phyloP scores from a whole-genome alignment of 2,797 vertebrate species.

The Coregonus sp. region DNA sequence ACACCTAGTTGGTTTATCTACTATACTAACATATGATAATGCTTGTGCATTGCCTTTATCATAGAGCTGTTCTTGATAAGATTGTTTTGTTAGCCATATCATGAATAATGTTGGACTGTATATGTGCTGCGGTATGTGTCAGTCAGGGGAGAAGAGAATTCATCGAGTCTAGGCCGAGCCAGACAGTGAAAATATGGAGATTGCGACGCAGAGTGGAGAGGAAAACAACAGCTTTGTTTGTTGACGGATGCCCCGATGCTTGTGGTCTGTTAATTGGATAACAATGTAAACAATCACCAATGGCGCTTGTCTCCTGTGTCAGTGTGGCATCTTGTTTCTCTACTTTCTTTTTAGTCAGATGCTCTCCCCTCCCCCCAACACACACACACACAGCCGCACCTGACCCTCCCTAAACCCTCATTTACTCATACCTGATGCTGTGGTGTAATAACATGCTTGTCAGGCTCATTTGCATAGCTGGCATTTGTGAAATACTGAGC shows the following conservation, averaged over 20 bases:
- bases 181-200: conserved; percentile 8
- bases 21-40: neutral
- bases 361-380: conserved; percentile 52
- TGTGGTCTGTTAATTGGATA: conserved; percentile 99
- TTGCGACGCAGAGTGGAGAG: conserved; percentile 80
- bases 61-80: neutral
- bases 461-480: conserved; percentile 77
- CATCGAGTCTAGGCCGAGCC: neutral
- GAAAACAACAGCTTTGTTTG: conserved; percentile 98
- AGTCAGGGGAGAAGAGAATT: neutral
- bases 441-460: conserved; percentile 76
- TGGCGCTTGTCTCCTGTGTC: conserved; percentile 87
- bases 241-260: conserved; percentile 97
- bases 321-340: conserved; percentile 84
- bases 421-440: conserved; percentile 79
- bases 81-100: neutral
- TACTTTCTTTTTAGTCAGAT: conserved; percentile 73
- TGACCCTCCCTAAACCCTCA: conserved; percentile 68
- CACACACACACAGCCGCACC: conserved; percentile 44
- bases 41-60: too few relatives aligned
- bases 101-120: neutral
- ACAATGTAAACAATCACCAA: conserved; percentile 99
- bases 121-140: neutral
- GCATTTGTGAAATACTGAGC: conserved; percentile 58
- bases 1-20: neutral